Conservation (phyloP, 2,113 vertebrate genomes). For the Nestor notabilis region DNA sequence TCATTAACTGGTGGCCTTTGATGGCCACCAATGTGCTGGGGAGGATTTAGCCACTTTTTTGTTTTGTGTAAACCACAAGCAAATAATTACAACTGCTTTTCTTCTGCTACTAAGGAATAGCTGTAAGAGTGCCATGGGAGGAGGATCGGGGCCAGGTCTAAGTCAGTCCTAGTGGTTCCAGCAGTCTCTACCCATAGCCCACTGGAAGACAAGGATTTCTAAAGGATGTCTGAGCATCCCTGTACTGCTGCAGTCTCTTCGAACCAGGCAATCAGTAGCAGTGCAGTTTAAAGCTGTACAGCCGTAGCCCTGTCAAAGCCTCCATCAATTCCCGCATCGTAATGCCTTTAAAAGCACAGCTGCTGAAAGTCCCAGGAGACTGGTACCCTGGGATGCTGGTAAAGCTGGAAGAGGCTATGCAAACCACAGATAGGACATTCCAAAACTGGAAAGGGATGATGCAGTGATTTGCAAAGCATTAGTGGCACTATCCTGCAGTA, state of each 20-base stretch:
- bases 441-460: neutral
- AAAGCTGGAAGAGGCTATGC: neutral
- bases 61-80: neutral
- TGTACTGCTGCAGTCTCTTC: neutral
- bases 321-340: neutral
- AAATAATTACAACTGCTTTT: neutral
- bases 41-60: neutral
- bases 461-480: slow-evolving; percentile 21
- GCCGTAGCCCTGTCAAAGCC: neutral
- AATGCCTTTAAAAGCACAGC: neutral
- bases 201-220: neutral
- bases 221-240: neutral
- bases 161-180: neutral
- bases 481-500: neutral
- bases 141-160: neutral
- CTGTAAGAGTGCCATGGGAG: neutral
- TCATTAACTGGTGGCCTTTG: neutral
- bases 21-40: no score
- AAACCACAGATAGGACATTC: neutral
- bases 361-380: neutral
- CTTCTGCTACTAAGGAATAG: neutral
- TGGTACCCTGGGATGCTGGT: neutral
- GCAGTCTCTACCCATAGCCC: neutral
- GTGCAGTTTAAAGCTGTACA: neutral
- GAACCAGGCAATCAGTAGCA: neutral